Percentiles rank a stretch among this genome's conserved stretches.
Conservation (phyloP, 2,888 invertebrate species). For the Netelia fuscicornis region DNA sequence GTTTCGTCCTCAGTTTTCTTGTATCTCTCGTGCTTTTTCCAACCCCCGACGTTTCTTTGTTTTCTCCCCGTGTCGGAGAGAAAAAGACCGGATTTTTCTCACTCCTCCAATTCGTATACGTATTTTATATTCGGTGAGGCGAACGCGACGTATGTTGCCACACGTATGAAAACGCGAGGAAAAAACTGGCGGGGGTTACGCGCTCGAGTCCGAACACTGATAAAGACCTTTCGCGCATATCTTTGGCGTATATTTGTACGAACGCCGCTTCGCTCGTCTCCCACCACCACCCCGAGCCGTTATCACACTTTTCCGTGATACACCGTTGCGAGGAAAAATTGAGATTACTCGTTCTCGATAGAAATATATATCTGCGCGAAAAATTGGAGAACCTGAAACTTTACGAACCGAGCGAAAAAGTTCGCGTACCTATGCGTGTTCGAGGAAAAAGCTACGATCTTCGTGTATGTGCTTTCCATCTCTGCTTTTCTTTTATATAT, state of each 20-base stretch:
- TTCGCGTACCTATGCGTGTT: not conserved
- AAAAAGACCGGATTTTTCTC: conserved; percentile 28
- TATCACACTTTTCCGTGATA: not conserved
- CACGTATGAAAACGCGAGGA: not conserved
- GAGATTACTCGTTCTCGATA: conserved; percentile 15
- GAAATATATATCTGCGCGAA: not conserved
- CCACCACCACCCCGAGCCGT: not conserved
- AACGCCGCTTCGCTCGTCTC: not conserved
- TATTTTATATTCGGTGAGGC: not conserved
- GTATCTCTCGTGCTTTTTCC: conserved; percentile 54
- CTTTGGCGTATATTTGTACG: not conserved
- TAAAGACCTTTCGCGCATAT: not conserved
- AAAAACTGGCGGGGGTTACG: not conserved
- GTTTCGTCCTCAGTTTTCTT: conserved; percentile 46
- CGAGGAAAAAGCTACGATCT: not conserved
- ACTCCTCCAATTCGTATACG: conserved; percentile 25
- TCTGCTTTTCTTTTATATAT: not conserved
- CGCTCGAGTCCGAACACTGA: not conserved
- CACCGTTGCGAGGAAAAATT: not conserved
- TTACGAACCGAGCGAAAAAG: not conserved
- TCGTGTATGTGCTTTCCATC: not conserved
- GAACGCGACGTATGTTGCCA: not conserved
- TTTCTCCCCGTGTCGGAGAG: conserved; percentile 21
- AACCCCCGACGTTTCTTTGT: conserved; percentile 48
- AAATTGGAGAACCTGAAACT: not conserved